phyloP scores from a whole-genome alignment of 2,113 vertebrate species.

The Cryptomyrus ogoouensis region DNA sequence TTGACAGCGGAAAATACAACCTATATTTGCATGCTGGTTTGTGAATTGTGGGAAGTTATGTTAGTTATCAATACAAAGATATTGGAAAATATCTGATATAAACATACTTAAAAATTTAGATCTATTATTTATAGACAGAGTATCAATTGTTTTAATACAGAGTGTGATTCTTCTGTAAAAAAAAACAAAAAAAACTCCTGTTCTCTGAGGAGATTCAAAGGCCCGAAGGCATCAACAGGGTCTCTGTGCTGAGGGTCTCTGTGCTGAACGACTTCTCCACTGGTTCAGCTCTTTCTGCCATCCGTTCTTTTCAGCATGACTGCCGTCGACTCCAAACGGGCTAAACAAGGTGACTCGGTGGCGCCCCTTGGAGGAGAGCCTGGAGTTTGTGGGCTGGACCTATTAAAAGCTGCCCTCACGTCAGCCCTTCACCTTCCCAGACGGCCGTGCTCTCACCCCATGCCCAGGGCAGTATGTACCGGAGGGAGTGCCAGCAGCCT shows the following conservation, averaged over 20 bases:
- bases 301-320: constrained; percentile 23
- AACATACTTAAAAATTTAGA: not conserved
- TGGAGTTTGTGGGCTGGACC: constrained; percentile 25
- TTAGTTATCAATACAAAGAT: not conserved
- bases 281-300: not conserved
- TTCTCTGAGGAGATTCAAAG: not conserved
- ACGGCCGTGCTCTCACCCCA: constrained; percentile 15
- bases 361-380: constrained; percentile 18
- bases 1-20: not conserved
- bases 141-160: not conserved
- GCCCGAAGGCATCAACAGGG: not conserved
- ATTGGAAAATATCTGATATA: not conserved
- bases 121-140: not conserved
- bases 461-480: not conserved
- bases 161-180: not conserved
- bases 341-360: constrained; percentile 29
- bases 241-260: constrained; percentile 10
- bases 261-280: constrained; percentile 1
- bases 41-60: not conserved
- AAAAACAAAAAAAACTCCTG: not conserved
- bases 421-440: constrained; percentile 37
- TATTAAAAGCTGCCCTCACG: constrained; percentile 34
- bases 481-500: constrained; percentile 9
- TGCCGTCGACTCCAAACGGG: constrained; percentile 23
- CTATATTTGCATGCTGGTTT: not conserved